A percentile compares a stretch with the other conserved stretches of the same genome.
Evolutionary conservation across 1,140 invertebrate genomes (phyloP).

Genomic region (Hetaerina americana): DNA sequence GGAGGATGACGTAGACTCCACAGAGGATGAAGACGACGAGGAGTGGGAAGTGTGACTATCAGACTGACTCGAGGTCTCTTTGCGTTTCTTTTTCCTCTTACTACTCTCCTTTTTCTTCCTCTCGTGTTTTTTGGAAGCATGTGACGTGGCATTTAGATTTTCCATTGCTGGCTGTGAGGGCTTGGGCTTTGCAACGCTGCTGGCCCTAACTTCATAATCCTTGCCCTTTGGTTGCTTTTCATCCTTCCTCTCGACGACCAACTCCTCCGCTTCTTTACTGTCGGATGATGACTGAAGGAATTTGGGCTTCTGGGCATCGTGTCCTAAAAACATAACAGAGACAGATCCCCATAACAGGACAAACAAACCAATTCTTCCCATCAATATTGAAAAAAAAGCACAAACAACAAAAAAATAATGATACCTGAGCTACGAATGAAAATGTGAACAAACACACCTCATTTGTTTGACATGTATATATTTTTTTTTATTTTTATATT

Average conservation of each 20-base stretch:
- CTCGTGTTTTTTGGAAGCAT: not conserved
- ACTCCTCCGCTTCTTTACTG: not conserved
- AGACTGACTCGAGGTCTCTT: not conserved
- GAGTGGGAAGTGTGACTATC: not conserved
- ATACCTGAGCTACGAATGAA: not conserved
- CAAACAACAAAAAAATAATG: not conserved
- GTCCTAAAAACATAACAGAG: constrained; percentile 1
- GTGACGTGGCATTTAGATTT: not conserved
- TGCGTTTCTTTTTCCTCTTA: not conserved
- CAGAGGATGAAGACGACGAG: not conserved
- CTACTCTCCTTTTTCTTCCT: not conserved
- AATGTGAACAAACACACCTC: not conserved
- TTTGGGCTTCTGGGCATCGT: not conserved
- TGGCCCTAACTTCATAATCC: not conserved
- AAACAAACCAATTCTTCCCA: not conserved
- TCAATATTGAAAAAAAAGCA: not conserved
- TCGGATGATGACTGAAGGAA: not conserved
- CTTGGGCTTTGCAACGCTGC: not conserved
- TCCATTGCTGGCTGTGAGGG: not conserved
- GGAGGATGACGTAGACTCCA: not conserved
- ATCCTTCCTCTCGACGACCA: not conserved
- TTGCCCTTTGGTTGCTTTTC: constrained; percentile 4
- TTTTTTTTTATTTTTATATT: too few relatives aligned
- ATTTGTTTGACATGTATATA: not conserved
- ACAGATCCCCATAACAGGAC: not conserved